These are phyloP conservation scores for Portunus trituberculatus DNA, from an alignment of 1,140 invertebrate genomes.

Conservation along the genomic window DNA sequence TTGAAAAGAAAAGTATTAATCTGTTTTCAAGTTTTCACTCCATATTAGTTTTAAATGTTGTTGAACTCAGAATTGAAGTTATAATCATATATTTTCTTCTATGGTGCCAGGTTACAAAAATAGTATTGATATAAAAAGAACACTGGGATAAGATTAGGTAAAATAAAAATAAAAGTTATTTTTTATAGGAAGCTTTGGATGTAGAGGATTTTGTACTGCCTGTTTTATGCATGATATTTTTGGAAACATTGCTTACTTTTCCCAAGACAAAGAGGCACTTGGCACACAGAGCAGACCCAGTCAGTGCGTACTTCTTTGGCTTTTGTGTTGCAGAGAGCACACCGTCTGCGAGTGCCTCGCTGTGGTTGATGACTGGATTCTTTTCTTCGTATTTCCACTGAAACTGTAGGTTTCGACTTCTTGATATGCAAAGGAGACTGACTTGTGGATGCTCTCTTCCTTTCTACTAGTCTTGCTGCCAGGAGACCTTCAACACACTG, in stretches of 20 bases:
- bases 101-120: too few relatives aligned
- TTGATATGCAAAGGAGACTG: constrained; percentile 25
- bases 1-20: too few relatives aligned
- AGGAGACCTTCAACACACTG: neutral
- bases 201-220: neutral
- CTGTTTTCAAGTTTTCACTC: too few relatives aligned
- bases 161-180: neutral
- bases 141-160: too few relatives aligned
- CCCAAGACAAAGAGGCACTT: neutral
- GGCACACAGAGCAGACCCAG: neutral
- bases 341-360: neutral
- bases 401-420: constrained; percentile 30
- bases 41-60: too few relatives aligned
- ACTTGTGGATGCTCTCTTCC: constrained; percentile 9
- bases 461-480: neutral
- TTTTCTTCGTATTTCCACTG: constrained; percentile 29
- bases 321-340: constrained; percentile 34
- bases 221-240: neutral
- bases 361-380: constrained; percentile 17
- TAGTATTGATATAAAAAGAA: too few relatives aligned
- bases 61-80: too few relatives aligned
- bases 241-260: constrained; percentile 15
- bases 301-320: constrained; percentile 28
- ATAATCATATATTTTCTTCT: too few relatives aligned
- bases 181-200: neutral